A percentile compares a stretch with the other conserved stretches of the same genome.
Evolutionary conservation across 2,797 vertebrate species (phyloP).

Genomic region (Myotis daubentonii): DNA sequence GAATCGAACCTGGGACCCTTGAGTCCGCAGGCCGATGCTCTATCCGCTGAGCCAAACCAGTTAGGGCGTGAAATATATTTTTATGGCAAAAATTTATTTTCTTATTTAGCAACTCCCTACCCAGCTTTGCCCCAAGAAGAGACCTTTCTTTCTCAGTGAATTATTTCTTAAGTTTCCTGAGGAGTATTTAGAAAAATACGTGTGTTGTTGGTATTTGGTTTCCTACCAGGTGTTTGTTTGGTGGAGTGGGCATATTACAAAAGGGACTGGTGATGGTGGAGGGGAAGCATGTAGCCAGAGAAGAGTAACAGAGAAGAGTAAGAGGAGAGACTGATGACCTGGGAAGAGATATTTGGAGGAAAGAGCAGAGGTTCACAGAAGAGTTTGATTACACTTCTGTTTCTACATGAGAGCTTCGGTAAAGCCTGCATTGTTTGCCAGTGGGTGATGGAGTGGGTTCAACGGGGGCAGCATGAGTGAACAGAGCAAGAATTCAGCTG

Average conservation of each 20-base stretch:
- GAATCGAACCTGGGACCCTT: too few relatives aligned
- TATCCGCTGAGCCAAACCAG: too few relatives aligned
- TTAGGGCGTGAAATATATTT: neutral
- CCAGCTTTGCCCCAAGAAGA: neutral
- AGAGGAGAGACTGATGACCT: neutral
- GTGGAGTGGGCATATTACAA: neutral
- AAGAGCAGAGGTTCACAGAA: neutral
- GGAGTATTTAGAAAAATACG: neutral
- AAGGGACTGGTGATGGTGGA: neutral
- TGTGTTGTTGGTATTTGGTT: neutral
- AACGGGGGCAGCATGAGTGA: neutral
- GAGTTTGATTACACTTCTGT: neutral
- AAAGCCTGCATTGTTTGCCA: neutral
- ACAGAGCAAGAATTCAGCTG: neutral
- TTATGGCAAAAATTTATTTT: neutral
- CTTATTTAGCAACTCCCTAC: conserved; percentile 16
- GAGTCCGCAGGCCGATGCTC: too few relatives aligned
- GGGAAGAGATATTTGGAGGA: neutral
- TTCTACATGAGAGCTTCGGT: neutral
- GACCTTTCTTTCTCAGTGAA: neutral
- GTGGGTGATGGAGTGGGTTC: neutral
- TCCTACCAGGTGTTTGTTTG: neutral
- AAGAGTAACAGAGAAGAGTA: neutral
- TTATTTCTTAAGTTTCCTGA: neutral
- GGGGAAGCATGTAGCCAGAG: neutral